Evolutionary conservation across 2,888 invertebrate species (phyloP), one percentile per base, ranked within the genome.

Genomic region (Eilema sororculum): DNA sequence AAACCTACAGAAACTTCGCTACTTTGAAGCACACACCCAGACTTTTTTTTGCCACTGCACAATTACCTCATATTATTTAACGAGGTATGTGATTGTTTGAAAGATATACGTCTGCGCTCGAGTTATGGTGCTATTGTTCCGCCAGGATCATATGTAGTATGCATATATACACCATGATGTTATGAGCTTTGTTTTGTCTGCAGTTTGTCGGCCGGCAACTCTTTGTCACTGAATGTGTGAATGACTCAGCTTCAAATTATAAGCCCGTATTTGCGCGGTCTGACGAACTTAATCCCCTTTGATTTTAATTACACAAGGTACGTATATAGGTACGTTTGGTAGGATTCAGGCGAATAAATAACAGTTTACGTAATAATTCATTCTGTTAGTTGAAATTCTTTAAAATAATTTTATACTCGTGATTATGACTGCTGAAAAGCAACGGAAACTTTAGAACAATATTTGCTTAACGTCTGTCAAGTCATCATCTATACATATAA

Each of bases 161-260:
- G 22, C 65, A 9, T 5, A 41, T 56, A 24, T n/a, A n/a, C n/a
- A n/a, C n/a, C n/a, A n/a, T n/a, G n/a, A 60, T 63, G 25, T 67
- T 68, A 20, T n/a, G 46, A 71, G 71, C 66, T 78, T 85, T 85
- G 87, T 87, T 87, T 81, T 86, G 86, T 86, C 87, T 87, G 83
- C 79, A 80, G 84, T 86, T 86, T 84, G 88, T 85, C 84, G 86
- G 83, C 75, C 75, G 76, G 76, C 74, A 30, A 28, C 13, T 65
- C 64, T 52, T 30, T 65, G 56, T 52, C 57, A 65, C 46, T 37
- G 59, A 25, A 33, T 20, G 28, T 30, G 60, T 57, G 28, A 57
- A 25, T 64, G 59, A 46, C 8, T 56, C 65, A 30, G 52, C 12
- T 6, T 63, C 33, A 41, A 24, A 63, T 58, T 58, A 6, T 20